Evolutionary conservation across 2,113 vertebrate species (phyloP), one percentile per base, ranked within the genome.

Genomic region (Rhabdornis inornatus): DNA sequence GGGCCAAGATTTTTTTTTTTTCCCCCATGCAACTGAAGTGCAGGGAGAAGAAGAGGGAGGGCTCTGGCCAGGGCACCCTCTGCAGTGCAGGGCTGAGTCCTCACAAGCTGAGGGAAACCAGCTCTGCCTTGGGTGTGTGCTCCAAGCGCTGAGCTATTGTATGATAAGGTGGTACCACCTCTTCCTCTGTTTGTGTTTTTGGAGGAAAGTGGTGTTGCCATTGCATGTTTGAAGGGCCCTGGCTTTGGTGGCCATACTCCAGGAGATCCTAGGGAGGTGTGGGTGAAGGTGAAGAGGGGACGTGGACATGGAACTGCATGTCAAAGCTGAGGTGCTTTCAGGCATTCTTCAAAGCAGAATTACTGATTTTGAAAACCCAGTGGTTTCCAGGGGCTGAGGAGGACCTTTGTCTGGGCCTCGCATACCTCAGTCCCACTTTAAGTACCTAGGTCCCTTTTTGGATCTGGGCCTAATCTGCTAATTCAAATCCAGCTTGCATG

Each of bases 401-500:
- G 72, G 69, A 97, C 94, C 89, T 96, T 97, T 95, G 92, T 94
- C 87, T 95, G 83, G 80, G 89, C 63, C 92, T 92, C 1, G 0
- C 95, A 95, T 97, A 94, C 92, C 91, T 97, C 92, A 87, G 92
- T 89, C 86, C 80, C 64, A 78, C 80, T 97, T 90, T 90, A 93
- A 94, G 95, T 95, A 94, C 92, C 94, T 94, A 74, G 91, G 96
- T 97, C 96, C 79, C 77, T 87, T 94, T 87, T 92, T 97, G 96
- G 95, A 95, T 71, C 69, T 87, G 83, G 86, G 89, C 95, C 89
- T 96, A 96, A 97, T 96, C 90, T 95, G 69, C 86, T 95, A 94
- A 92, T 94, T 97, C 94, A 95, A 83, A 96, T 94, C 91, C 86
- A 95, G 92, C 79, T 94, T 95, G 89, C 76, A 90, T 94, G 91